Evolutionary conservation across 2,888 invertebrate genomes (phyloP), one percentile per base, ranked within the genome.

Genomic region (Cyaniris semiargus): DNA sequence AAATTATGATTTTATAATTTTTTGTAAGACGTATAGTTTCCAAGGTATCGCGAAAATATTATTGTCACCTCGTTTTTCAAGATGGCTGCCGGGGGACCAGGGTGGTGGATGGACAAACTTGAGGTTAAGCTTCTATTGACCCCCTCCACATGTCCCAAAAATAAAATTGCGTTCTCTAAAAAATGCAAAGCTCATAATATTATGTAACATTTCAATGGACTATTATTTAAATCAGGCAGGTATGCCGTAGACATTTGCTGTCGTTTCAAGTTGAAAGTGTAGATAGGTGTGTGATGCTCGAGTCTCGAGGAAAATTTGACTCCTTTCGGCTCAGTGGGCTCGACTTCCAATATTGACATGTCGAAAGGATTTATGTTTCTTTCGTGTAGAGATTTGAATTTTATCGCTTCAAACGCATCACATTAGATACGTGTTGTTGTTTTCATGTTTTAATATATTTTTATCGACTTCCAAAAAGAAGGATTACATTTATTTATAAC

Each of bases 281-380:
- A 66, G 66, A 66, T 66, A 66, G 27, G 27, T 66, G 66, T 60
- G 58, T 66, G 15, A n/a, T n/a, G 27, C 27, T 27, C 27, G 27
- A 27, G 27, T 27, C 13, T 60, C 60, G 60, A 27, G 60, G 60
- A 60, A 60, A 66, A 66, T 66, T 66, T 66, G 66, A 31, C 27
- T 66, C 7, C 27, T 66, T 31, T 31, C 66, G 23, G 66, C 66
- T 66, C 66, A 66, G 27, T 66, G 66, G 66, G 66, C 27, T 66
- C 15, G 13, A 66, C 27, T 66, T 66, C 66, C 27, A 66, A 66
- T 66, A 66, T 66, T 66, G 66, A 27, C 66, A 66, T 15, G 27
- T 66, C 66, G 66, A 66, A 66, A 66, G 18, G 66, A 66, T 66
- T 66, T 66, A 66, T 66, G 66, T 66, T 66, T 1, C 27, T 66